Evolutionary conservation across 92 coral and sea anemone species (phyloP).

Genomic region (Paramuricea clavata): DNA sequence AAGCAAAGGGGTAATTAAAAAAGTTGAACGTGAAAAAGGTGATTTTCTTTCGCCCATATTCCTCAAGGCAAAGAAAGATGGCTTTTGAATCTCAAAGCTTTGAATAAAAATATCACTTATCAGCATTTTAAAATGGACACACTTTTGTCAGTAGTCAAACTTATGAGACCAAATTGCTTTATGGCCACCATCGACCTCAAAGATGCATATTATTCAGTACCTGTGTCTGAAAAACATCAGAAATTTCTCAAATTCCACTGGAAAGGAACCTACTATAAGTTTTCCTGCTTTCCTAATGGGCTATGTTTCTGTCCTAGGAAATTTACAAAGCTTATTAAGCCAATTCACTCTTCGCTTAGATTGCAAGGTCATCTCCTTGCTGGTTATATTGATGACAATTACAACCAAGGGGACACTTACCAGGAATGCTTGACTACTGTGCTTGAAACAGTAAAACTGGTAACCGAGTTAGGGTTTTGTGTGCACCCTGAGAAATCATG

Average conservation of each 20-base stretch:
- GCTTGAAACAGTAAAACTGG: conserved; percentile 1
- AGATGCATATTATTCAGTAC: no score
- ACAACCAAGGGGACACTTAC: not conserved
- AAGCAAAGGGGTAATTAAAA: not conserved
- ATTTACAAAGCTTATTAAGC: conserved; percentile 12
- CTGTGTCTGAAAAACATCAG: not conserved
- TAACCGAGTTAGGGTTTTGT: not conserved
- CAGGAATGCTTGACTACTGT: not conserved
- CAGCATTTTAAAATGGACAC: conserved; percentile 16
- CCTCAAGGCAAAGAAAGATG: not conserved
- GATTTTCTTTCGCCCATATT: conserved; percentile 5
- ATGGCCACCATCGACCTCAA: no score
- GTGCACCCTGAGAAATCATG: not conserved
- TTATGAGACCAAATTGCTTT: not conserved
- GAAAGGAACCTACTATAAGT: not conserved
- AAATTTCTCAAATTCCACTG: not conserved
- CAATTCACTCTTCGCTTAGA: not conserved
- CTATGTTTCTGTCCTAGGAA: not conserved
- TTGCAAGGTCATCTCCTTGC: not conserved
- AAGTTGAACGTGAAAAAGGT: not conserved
- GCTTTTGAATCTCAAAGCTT: conserved; percentile 11
- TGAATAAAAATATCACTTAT: not conserved
- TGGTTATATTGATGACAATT: not conserved
- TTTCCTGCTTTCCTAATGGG: conserved; percentile 19
- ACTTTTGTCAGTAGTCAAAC: not conserved